phyloP scores from a whole-genome alignment of 2,888 invertebrate genomes.

The Phyllotreta striolata region DNA sequence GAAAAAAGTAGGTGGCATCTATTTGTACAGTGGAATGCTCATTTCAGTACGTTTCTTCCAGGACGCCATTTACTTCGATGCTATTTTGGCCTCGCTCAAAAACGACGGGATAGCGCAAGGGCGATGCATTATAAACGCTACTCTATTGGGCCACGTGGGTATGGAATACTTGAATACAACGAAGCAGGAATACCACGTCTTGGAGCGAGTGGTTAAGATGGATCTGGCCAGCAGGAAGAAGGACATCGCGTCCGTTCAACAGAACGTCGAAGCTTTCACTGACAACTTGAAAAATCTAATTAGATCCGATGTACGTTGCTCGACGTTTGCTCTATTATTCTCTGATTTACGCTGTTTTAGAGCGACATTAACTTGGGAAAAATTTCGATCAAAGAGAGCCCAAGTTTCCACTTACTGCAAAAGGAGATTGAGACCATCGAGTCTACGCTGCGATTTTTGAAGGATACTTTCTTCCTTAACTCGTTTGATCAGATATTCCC shows the following conservation, averaged over 20 bases:
- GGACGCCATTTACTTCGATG: conserved; percentile 73
- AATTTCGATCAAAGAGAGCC: conserved; percentile 45
- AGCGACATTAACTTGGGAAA: conserved; percentile 54
- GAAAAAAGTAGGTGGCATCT: conserved; percentile 63
- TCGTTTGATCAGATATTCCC: conserved; percentile 60
- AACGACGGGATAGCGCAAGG: conserved; percentile 69
- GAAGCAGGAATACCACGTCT: conserved; percentile 66
- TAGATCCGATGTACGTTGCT: conserved; percentile 58
- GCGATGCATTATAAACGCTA: conserved; percentile 69
- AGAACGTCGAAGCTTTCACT: conserved; percentile 59
- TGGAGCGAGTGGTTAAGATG: conserved; percentile 68
- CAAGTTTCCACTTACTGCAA: conserved; percentile 53
- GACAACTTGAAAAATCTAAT: conserved; percentile 61
- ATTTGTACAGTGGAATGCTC: not conserved
- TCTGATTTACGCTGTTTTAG: conserved; percentile 41
- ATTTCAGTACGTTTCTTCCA: conserved; percentile 47
- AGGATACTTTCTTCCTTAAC: conserved; percentile 58
- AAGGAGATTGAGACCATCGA: conserved; percentile 58
- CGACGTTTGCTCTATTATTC: not conserved
- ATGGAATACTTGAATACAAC: conserved; percentile 73
- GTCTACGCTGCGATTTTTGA: conserved; percentile 57
- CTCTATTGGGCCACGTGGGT: conserved; percentile 72
- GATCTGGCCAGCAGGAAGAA: conserved; percentile 70
- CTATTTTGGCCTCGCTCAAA: conserved; percentile 67
- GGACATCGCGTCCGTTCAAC: conserved; percentile 64